A percentile compares a stretch with the other conserved stretches of the same genome.
phyloP scores from a whole-genome alignment of 2,113 vertebrate species.

The Apaloderma vittatum region DNA sequence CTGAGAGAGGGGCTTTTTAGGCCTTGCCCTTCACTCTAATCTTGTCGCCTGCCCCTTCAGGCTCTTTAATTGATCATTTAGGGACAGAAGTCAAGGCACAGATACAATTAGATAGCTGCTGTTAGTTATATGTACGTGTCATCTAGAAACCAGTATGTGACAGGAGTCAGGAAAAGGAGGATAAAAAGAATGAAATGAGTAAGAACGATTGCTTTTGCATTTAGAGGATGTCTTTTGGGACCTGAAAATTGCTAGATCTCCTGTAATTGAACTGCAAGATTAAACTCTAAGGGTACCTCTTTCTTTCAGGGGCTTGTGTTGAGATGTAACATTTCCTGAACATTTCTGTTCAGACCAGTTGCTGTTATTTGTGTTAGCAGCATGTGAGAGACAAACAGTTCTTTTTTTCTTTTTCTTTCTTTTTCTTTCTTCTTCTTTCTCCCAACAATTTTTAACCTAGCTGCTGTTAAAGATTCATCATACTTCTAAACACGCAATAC shows the following conservation, averaged over 20 bases:
- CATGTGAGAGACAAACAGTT: neutral
- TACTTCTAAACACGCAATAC: neutral
- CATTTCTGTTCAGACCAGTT: neutral
- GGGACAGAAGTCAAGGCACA: neutral
- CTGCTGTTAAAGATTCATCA: neutral
- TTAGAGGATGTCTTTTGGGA: neutral
- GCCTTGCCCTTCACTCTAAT: constrained; percentile 10
- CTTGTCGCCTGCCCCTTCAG: neutral
- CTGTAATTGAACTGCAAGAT: neutral
- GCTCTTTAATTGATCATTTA: neutral
- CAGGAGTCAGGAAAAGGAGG: neutral
- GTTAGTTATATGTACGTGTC: neutral
- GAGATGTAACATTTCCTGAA: neutral
- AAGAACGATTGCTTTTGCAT: constrained; percentile 1
- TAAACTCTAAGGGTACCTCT: neutral
- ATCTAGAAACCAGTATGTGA: constrained; percentile 11
- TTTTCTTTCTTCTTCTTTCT: neutral
- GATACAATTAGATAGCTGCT: neutral
- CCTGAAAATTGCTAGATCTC: neutral
- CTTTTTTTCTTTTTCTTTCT: neutral
- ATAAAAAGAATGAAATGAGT: neutral
- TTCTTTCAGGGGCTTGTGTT: neutral
- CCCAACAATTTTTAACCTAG: constrained; percentile 21
- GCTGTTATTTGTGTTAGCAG: neutral
- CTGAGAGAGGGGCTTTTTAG: neutral